phyloP scores from a whole-genome alignment of 2,113 vertebrate genomes.

The Collichthys lucidus region DNA sequence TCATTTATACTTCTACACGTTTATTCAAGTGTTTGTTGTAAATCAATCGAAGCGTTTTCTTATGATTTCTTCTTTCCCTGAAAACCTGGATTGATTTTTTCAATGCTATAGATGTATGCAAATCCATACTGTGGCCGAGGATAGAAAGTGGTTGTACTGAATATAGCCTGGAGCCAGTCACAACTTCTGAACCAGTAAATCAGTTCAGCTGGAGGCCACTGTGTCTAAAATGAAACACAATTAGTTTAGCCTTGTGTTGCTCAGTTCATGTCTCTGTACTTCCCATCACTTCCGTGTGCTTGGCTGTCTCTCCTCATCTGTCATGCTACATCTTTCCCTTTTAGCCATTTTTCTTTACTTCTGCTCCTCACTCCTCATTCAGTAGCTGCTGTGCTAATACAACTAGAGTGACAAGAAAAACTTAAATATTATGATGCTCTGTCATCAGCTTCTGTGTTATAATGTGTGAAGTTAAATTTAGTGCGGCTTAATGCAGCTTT shows the following conservation, averaged over 20 bases:
- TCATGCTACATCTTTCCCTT: slow-evolving; percentile 17
- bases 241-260: slow-evolving; percentile 44
- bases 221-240: slow-evolving; percentile 49
- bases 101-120: slow-evolving; percentile 4
- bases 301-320: slow-evolving; percentile 37
- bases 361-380: neutral
- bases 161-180: slow-evolving; percentile 30
- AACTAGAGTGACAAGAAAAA: slow-evolving; percentile 28
- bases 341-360: neutral
- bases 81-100: slow-evolving; percentile 11
- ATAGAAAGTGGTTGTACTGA: slow-evolving; percentile 12
- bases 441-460: neutral
- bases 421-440: neutral
- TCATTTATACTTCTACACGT: no score
- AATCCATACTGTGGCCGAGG: slow-evolving; percentile 15
- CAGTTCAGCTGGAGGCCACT: slow-evolving; percentile 48
- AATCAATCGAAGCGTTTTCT: no score
- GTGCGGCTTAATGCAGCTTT: slow-evolving; percentile 6
- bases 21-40: no score
- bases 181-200: slow-evolving; percentile 37
- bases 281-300: slow-evolving; percentile 24
- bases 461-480: slow-evolving; percentile 21
- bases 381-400: slow-evolving; percentile 7
- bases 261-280: slow-evolving; percentile 33
- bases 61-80: neutral